Percentiles rank a stretch among this genome's conserved stretches.
Conservation (phyloP, 2,888 invertebrate genomes). For the Serrognathus titanus region DNA sequence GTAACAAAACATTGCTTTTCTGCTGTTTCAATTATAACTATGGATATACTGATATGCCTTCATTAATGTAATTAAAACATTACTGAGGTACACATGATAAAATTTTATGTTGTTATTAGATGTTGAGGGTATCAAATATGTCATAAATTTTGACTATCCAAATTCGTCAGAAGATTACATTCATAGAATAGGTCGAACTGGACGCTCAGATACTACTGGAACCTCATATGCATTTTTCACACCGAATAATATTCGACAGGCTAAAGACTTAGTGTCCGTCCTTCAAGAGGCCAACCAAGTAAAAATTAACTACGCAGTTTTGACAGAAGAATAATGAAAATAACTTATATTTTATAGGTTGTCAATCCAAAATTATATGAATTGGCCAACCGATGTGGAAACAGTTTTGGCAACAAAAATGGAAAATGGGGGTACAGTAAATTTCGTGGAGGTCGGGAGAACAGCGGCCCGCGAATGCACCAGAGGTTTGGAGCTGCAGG, state of each 20-base stretch:
- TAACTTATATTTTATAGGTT: slow-evolving; percentile 52
- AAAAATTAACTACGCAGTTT: slow-evolving; percentile 15
- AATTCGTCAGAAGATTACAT: slow-evolving; percentile 94
- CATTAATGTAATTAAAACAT: no score
- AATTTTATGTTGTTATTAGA: slow-evolving; percentile 57
- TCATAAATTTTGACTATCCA: slow-evolving; percentile 95
- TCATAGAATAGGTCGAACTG: slow-evolving; percentile 92
- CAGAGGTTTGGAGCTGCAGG: slow-evolving; percentile 26
- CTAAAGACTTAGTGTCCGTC: slow-evolving; percentile 83
- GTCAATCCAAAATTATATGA: slow-evolving; percentile 83
- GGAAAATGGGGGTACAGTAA: slow-evolving; percentile 56
- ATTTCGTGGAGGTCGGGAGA: slow-evolving; percentile 42
- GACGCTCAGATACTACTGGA: slow-evolving; percentile 80
- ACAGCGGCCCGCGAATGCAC: slow-evolving; percentile 36
- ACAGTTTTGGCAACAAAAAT: slow-evolving; percentile 53
- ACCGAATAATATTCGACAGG: slow-evolving; percentile 81
- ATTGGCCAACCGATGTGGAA: slow-evolving; percentile 64
- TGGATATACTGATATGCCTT: no score
- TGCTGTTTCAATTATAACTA: no score
- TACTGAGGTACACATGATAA: slow-evolving; percentile 3
- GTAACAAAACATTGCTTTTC: no score
- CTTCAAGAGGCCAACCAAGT: slow-evolving; percentile 88
- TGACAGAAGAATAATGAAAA: background rate
- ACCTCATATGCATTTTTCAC: slow-evolving; percentile 96
- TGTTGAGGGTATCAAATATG: slow-evolving; percentile 94